A percentile compares a stretch with the other conserved stretches of the same genome.
Evolutionary conservation across 2,113 vertebrate genomes (phyloP).

Genomic region (Artemisiospiza belli): DNA sequence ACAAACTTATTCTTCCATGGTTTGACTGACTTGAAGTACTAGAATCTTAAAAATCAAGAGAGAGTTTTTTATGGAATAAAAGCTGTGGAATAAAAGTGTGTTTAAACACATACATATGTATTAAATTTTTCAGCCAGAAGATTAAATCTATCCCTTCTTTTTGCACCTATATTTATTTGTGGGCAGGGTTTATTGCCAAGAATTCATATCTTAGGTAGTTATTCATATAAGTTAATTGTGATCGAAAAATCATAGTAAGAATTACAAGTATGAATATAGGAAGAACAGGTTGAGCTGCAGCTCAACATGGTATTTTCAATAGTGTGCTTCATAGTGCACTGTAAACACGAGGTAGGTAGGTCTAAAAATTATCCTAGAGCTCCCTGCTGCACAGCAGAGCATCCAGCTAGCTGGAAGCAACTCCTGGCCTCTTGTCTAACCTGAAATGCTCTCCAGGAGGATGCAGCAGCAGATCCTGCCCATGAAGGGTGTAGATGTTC

Average conservation of each 20-base stretch:
- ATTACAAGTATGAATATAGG: neutral
- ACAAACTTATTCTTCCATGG: neutral
- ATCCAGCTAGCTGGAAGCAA: neutral
- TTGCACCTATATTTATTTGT: slow-evolving; percentile 13
- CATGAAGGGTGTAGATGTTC: neutral
- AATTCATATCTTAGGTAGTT: neutral
- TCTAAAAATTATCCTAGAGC: neutral
- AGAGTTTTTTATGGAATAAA: neutral
- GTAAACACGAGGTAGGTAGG: neutral
- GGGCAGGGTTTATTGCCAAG: neutral
- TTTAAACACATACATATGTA: neutral
- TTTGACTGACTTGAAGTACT: neutral
- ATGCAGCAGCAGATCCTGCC: neutral
- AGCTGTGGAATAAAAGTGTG: neutral
- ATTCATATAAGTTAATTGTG: neutral
- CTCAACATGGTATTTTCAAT: neutral
- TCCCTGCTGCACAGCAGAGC: neutral
- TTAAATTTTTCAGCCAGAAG: neutral
- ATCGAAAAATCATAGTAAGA: neutral
- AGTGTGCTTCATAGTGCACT: neutral
- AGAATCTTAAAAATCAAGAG: neutral
- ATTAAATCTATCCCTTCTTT: neutral
- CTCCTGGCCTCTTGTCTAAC: neutral
- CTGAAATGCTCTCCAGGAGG: neutral
- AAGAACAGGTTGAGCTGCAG: neutral